A percentile compares a stretch with the other conserved stretches of the same genome.
Conservation (phyloP, 2,113 vertebrate genomes). For the Tor tambroides region DNA sequence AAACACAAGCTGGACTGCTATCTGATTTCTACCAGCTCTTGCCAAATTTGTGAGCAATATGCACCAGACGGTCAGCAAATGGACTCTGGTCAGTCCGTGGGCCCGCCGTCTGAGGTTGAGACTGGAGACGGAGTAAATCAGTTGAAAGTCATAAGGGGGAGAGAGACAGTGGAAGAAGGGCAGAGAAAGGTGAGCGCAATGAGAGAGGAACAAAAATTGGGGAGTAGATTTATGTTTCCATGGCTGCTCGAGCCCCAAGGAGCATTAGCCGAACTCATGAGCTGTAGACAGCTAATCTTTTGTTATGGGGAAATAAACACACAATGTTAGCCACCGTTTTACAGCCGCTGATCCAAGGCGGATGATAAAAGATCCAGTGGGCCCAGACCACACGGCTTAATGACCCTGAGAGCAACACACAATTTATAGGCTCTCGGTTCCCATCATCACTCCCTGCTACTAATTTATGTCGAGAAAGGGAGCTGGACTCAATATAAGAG, state of each 20-base stretch:
- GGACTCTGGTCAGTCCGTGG: background rate
- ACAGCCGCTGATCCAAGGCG: conserved; percentile 64
- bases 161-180: conserved; percentile 10
- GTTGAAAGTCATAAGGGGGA: background rate
- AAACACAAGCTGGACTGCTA: background rate
- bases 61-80: background rate
- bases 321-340: conserved; percentile 70
- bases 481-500: conserved; percentile 66
- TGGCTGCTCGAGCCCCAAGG: conserved; percentile 38
- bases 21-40: background rate
- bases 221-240: conserved; percentile 61
- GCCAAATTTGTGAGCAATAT: background rate
- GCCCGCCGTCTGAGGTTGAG: background rate
- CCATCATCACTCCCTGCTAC: conserved; percentile 57
- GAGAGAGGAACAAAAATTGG: conserved; percentile 27
- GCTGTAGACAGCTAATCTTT: conserved; percentile 74
- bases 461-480: conserved; percentile 56
- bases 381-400: conserved; percentile 68
- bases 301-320: conserved; percentile 61
- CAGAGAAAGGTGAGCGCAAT: conserved; percentile 2
- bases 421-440: conserved; percentile 69
- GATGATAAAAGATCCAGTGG: conserved; percentile 70
- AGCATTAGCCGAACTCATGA: conserved; percentile 56
- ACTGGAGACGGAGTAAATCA: background rate
- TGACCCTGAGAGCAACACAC: conserved; percentile 68